Conservation (phyloP, 2,797 vertebrate species). For the Myiothlypis coronata region DNA sequence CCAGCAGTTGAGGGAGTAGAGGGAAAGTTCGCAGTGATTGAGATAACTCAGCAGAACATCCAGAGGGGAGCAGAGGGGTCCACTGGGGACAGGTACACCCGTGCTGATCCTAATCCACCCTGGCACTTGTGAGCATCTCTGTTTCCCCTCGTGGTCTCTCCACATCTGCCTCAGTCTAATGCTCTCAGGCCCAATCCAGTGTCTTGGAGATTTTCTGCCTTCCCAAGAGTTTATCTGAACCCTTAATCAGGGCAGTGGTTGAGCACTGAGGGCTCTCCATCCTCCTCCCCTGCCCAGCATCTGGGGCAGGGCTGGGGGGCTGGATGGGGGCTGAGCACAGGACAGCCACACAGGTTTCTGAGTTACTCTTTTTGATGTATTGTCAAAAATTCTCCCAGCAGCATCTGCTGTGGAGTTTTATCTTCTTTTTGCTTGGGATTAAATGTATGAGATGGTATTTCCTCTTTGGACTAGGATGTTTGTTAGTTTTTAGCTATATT, state of each 20-base stretch:
- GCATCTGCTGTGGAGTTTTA: neutral
- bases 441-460: neutral
- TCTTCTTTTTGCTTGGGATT: neutral
- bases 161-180: neutral
- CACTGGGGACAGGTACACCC: neutral
- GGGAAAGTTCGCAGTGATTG: neutral
- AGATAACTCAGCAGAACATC: neutral
- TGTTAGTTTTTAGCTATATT: neutral
- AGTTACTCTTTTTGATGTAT: neutral
- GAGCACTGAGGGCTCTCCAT: accelerated
- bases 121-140: neutral
- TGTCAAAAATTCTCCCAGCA: neutral
- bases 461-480: neutral
- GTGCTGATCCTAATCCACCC: neutral
- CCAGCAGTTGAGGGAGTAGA: neutral
- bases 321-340: neutral
- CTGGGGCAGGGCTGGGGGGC: neutral
- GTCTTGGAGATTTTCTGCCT: neutral
- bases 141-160: neutral
- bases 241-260: neutral
- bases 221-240: neutral
- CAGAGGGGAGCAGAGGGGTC: neutral
- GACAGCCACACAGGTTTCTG: neutral
- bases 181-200: neutral
- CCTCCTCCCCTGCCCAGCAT: neutral